Base-by-base conservation (phyloP, 2,797 vertebrate species). In the Microchirus variegatus region DNA sequence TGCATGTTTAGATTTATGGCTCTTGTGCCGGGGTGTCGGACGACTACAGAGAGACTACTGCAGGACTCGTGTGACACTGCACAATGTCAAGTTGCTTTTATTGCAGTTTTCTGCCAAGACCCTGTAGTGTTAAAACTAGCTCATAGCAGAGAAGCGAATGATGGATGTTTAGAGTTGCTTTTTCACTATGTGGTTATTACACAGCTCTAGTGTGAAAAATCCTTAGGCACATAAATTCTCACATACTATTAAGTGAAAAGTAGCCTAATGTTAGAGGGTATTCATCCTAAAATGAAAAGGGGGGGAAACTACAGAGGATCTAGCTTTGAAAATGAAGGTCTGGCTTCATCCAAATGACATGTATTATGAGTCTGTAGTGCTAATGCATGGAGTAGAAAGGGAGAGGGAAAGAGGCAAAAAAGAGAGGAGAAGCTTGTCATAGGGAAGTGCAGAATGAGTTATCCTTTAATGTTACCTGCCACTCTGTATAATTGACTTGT, bases 1-100 rank as follows among this genome's bases (percentile, higher is more conserved):
- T 43, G 59, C 62, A 67, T 53, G 76, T 73, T 66, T 56, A 74
- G 49, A 80, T 80, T 51, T 45, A 56, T 71, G 53, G 52, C 70
- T 63, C 31, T 31, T 31, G 31, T 31, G 31, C 7, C 5, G 59
- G 77, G 68, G 53, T 60, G 60, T 66, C 68, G 22, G 22, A 22
- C 22, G 3, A 22, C 22, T 22, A 56, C 45, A 48, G 44, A 53
- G 19, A 48, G 47, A 51, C 63, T 57, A 50, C 72, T 81, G 73
- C 66, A 54, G 53, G 47, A 16, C 55, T 83, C 70, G 72, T 69
- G 62, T 79, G 77, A 81, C 75, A 68, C 49, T 56, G 67, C 56
- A 56, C 81, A 84, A 77, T 82, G 82, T 88, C 82, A 85, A 81
- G 77, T 83, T 81, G 67, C 70, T 82, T 84, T 82, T 77, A 83